These are phyloP conservation scores for Loriculus beryllinus DNA, from an alignment of 2,797 vertebrate genomes.

Conservation along the genomic window DNA sequence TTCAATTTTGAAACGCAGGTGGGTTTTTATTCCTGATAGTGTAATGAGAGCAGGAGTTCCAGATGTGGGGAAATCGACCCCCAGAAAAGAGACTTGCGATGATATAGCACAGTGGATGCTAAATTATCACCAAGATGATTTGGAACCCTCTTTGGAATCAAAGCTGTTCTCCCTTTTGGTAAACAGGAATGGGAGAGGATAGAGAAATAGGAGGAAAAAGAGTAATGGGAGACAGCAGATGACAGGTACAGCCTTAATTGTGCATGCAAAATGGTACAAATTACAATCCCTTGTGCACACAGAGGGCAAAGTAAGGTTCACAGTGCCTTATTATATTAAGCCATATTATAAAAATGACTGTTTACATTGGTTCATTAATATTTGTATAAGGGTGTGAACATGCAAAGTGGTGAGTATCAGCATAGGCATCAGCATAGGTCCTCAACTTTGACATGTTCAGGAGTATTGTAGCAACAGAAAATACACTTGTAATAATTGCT, in stretches of 20 bases:
- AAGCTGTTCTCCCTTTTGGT: neutral
- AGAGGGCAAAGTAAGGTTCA: conserved; percentile 12
- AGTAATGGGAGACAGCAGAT: neutral
- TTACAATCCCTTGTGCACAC: conserved; percentile 1
- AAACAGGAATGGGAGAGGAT: neutral
- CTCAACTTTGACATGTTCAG: neutral
- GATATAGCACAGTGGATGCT: neutral
- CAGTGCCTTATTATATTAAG: neutral
- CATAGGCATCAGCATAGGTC: neutral
- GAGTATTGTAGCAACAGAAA: neutral
- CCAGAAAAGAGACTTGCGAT: neutral
- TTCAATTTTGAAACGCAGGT: neutral
- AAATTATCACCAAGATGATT: neutral
- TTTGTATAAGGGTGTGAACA: neutral
- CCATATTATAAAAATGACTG: conserved; percentile 23
- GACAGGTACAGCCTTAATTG: neutral
- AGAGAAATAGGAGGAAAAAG: neutral
- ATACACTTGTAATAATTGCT: neutral
- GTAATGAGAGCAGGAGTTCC: neutral
- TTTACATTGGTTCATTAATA: conserved; percentile 6
- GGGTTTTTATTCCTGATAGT: neutral
- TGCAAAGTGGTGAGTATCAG: neutral
- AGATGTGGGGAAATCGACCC: neutral
- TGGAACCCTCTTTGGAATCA: neutral
- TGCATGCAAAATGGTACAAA: neutral